Evolutionary conservation across 2,888 invertebrate species (phyloP).

Genomic region (Electrophaes corylata): DNA sequence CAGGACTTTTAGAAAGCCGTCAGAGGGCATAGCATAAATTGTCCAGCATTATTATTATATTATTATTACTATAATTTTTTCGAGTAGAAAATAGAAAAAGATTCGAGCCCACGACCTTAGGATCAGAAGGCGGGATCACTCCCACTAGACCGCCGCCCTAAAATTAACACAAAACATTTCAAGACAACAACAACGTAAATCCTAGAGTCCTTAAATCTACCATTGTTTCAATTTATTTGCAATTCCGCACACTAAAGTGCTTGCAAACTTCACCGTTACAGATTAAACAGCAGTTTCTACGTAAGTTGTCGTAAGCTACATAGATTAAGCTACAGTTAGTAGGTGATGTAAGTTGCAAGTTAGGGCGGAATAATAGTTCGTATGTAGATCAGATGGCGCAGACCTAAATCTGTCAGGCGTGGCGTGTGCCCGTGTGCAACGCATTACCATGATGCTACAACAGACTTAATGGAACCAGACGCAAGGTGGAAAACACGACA

Average conservation of each 20-base stretch:
- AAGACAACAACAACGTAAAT: background rate
- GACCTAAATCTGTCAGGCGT: conserved; percentile 25
- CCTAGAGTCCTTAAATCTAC: background rate
- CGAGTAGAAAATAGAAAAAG: too few relatives aligned
- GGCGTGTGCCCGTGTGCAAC: conserved; percentile 4
- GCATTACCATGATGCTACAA: conserved; percentile 14
- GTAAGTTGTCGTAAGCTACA: background rate
- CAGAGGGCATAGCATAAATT: too few relatives aligned
- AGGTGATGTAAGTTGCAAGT: conserved; percentile 4
- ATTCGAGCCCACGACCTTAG: too few relatives aligned
- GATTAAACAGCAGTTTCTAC: background rate
- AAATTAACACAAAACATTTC: background rate
- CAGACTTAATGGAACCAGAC: background rate
- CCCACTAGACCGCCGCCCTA: too few relatives aligned
- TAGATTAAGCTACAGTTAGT: background rate
- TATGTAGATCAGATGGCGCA: conserved; percentile 29
- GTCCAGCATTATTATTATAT: too few relatives aligned
- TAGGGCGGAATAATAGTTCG: conserved; percentile 10
- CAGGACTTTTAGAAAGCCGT: too few relatives aligned
- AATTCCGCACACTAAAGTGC: conserved; percentile 5
- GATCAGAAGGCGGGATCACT: too few relatives aligned
- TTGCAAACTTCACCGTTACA: background rate
- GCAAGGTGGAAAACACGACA: background rate
- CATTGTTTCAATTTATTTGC: conserved; percentile 4
- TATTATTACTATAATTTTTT: too few relatives aligned